Conservation (phyloP, 1,140 invertebrate species). For the Popillia japonica region DNA sequence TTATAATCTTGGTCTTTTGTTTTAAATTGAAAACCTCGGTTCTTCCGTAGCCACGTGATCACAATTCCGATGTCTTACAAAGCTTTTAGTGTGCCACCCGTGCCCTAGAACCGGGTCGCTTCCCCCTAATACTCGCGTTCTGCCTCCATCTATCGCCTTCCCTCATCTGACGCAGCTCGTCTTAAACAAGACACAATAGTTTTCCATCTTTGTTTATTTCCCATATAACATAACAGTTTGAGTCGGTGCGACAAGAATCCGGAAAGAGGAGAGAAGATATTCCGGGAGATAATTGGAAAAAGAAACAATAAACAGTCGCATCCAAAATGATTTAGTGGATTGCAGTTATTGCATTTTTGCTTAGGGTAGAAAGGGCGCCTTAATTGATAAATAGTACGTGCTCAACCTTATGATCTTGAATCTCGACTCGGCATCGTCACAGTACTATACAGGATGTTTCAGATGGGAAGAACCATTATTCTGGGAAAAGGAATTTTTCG, state of each 20-base stretch:
- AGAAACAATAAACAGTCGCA: conserved; percentile 36
- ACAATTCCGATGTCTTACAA: conserved; percentile 38
- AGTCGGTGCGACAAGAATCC: neutral
- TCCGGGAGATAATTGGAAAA: conserved; percentile 36
- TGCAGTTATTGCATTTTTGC: conserved; percentile 15
- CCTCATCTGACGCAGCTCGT: conserved; percentile 16
- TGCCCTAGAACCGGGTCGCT: neutral
- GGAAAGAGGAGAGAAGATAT: conserved; percentile 7
- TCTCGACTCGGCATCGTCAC: neutral
- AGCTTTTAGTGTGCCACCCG: conserved; percentile 20
- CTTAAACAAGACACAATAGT: conserved; percentile 25
- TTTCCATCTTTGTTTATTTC: neutral
- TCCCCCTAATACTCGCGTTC: neutral
- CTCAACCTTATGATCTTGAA: neutral
- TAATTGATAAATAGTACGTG: conserved; percentile 19
- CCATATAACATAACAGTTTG: neutral
- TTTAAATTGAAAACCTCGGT: conserved; percentile 38
- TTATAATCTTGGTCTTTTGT: conserved; percentile 39
- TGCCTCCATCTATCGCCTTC: conserved; percentile 26
- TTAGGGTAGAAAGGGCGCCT: neutral
- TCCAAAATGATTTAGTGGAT: conserved; percentile 19
- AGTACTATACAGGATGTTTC: too few relatives aligned
- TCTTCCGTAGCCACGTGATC: conserved; percentile 36
- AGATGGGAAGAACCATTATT: too few relatives aligned
- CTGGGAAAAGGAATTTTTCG: too few relatives aligned